Evolutionary conservation across 2,888 invertebrate species (phyloP).

Genomic region (Isoperla grammatica): DNA sequence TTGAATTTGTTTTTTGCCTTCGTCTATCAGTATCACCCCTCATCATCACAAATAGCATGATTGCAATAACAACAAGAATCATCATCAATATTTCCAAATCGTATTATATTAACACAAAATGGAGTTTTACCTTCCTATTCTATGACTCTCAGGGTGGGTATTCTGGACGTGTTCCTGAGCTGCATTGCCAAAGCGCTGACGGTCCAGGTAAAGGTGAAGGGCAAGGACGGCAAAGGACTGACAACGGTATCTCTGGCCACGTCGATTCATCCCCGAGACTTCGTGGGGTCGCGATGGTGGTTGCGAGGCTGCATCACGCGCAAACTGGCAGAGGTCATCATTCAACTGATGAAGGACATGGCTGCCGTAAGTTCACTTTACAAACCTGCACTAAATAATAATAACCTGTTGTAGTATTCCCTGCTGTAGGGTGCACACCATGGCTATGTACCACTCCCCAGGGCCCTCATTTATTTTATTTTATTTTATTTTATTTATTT

Average conservation of each 20-base stretch:
- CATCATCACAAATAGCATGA: too few relatives aligned
- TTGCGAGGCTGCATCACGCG: constrained; percentile 76
- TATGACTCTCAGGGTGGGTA: constrained; percentile 62
- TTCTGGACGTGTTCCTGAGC: constrained; percentile 84
- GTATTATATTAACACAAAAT: too few relatives aligned
- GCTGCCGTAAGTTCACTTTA: constrained; percentile 61
- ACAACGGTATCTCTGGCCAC: constrained; percentile 55
- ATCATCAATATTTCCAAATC: too few relatives aligned
- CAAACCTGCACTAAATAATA: not conserved
- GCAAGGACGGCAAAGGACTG: constrained; percentile 52
- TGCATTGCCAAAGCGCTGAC: constrained; percentile 88
- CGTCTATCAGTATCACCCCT: too few relatives aligned
- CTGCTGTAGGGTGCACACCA: too few relatives aligned
- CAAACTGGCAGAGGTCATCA: constrained; percentile 83
- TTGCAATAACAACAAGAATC: too few relatives aligned
- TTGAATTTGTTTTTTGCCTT: too few relatives aligned
- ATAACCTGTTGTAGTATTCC: not conserved
- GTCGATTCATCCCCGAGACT: constrained; percentile 54
- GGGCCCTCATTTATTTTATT: constrained; percentile 1
- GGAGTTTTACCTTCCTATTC: too few relatives aligned
- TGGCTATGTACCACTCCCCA: too few relatives aligned
- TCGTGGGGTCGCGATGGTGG: constrained; percentile 67
- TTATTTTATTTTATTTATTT: constrained; percentile 15
- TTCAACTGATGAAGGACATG: constrained; percentile 85
- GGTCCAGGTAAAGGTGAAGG: constrained; percentile 79